A percentile compares a stretch with the other conserved stretches of the same genome.
Evolutionary conservation across 2,797 vertebrate genomes (phyloP).

Genomic region (Spinibarbus caldwelli): DNA sequence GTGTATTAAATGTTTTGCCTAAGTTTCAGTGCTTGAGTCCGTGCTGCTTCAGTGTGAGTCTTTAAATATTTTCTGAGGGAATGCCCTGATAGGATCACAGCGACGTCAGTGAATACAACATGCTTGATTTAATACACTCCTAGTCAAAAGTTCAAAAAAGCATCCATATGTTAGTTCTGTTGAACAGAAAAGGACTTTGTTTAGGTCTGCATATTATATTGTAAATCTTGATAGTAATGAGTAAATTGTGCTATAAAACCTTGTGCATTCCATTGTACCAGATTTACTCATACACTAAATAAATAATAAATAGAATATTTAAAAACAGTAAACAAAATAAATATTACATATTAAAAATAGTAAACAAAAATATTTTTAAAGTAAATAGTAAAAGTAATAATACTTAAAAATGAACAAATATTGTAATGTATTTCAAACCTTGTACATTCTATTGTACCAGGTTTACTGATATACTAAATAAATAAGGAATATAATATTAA

Average conservation of each 20-base stretch:
- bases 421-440: background rate
- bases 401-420: background rate
- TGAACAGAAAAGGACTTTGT: background rate
- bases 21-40: background rate
- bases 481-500: background rate
- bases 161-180: background rate
- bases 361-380: rapidly evolving
- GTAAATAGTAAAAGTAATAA: background rate
- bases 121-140: slow-evolving; percentile 3
- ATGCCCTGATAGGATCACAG: slow-evolving; percentile 3
- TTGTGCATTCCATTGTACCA: background rate
- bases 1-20: slow-evolving; percentile 30
- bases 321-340: background rate
- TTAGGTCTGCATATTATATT: background rate
- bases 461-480: background rate
- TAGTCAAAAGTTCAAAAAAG: background rate
- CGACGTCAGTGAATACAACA: background rate
- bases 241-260: background rate
- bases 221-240: background rate
- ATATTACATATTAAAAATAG: background rate
- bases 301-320: background rate
- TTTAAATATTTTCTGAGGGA: slow-evolving; percentile 27
- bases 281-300: background rate
- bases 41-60: background rate
- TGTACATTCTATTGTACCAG: background rate